Evolutionary conservation across 2,888 invertebrate species (phyloP), one percentile per base, ranked within the genome.

Genomic region (Lasioglossum malachurum): DNA sequence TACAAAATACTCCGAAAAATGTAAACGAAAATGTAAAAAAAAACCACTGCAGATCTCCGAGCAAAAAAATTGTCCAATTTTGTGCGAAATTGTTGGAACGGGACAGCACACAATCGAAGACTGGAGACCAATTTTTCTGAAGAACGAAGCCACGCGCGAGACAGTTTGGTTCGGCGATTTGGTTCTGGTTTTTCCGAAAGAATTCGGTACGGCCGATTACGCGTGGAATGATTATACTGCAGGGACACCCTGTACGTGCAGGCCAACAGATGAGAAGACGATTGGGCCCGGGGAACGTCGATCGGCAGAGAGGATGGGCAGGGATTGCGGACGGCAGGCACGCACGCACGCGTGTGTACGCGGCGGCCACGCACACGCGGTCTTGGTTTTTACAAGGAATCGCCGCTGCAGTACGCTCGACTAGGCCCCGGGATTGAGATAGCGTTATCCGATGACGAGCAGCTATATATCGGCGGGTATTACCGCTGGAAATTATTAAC

Each of bases 401-500:
- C 81, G 91, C 91, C 83, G 79, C 86, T 80, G 60, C 31, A 38
- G 82, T 77, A 90, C 87, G 90, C 88, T 89, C 80, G 81, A 83
- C 91, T 91, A 90, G 90, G 82, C 84, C 75, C 76, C 75, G 83
- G 86, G 87, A 91, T 91, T 90, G 89, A 91, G 89, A 91, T 91
- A 91, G 86, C 90, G 90, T 87, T 91, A 89, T 88, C 91, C 90
- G 86, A 86, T 80, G 87, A 78, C 87, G 86, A 83, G 84, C 72
- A 46, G 84, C 83, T 80, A 53, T 69, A 69, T 88, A 87, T 83
- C 87, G 85, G 82, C 78, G 80, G 86, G 87, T 87, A 89, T 91
- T 89, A 88, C 89, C 83, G 82, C 80, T 80, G 89, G 87, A 89
- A 89, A 91, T 91, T 91, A 91, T 91, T 89, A 91, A 88, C 83